These are phyloP conservation scores for Montipora cactus DNA, from an alignment of 64 coral and sea anemone genomes.

Conservation along the genomic window DNA sequence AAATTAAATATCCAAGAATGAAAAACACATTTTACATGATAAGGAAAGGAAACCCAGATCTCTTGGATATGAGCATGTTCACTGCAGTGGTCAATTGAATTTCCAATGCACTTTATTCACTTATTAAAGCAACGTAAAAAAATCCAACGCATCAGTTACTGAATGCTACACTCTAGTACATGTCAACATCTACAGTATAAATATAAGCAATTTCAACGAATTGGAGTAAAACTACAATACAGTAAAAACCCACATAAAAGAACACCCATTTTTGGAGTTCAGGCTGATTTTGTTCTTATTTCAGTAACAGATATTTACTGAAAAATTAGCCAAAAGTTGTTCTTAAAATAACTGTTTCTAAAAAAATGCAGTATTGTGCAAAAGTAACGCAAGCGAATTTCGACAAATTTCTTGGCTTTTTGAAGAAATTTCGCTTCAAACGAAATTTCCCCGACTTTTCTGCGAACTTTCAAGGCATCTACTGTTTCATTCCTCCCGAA, in stretches of 20 bases:
- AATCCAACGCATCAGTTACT: background rate
- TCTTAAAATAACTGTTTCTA: too few species aligned
- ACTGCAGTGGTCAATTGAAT: too few species aligned
- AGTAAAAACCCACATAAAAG: background rate
- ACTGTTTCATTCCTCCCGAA: too few species aligned
- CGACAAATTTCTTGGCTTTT: too few species aligned
- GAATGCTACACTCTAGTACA: constrained; percentile 16
- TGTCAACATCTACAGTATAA: background rate
- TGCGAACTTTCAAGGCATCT: too few species aligned
- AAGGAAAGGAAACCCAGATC: background rate
- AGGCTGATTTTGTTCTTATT: background rate
- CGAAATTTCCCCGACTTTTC: too few species aligned
- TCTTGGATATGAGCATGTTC: too few species aligned
- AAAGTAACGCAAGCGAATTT: too few species aligned
- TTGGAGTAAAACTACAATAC: background rate
- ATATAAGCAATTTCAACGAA: background rate
- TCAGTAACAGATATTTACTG: background rate
- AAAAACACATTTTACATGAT: constrained; percentile 12
- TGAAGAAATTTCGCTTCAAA: too few species aligned
- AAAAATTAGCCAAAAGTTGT: background rate
- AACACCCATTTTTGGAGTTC: background rate
- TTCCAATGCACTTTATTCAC: background rate
- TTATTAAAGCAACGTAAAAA: background rate
- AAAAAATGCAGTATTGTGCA: too few species aligned
- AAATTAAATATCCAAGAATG: constrained; percentile 4